These are phyloP conservation scores for Ischnus inquisitorius DNA, from an alignment of 2,888 invertebrate species.

Conservation along the genomic window DNA sequence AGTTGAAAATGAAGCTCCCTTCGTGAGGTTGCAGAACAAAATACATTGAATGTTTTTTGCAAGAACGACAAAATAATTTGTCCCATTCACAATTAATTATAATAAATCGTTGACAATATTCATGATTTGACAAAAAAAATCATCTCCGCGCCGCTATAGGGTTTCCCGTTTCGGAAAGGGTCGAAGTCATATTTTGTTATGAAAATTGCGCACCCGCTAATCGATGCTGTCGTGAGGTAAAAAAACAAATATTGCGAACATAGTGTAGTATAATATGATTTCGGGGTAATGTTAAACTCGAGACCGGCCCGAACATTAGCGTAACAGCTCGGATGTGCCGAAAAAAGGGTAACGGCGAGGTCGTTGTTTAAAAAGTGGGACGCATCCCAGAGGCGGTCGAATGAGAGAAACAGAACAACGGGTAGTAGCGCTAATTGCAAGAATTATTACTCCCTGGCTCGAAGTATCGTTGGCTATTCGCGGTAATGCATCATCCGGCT, in stretches of 20 bases:
- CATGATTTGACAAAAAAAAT: too few species aligned
- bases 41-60: too few species aligned
- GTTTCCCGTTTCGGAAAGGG: too few species aligned
- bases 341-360: background rate
- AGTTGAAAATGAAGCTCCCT: too few species aligned
- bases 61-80: too few species aligned
- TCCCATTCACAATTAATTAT: too few species aligned
- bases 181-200: background rate
- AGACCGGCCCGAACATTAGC: conserved; percentile 7
- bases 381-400: conserved; percentile 2
- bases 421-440: conserved; percentile 51
- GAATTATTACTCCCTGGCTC: conserved; percentile 40
- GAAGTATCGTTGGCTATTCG: conserved; percentile 53
- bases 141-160: too few species aligned
- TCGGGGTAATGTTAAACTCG: background rate
- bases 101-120: too few species aligned
- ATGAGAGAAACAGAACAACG: conserved; percentile 25
- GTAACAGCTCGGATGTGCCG: background rate
- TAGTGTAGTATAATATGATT: background rate
- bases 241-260: background rate
- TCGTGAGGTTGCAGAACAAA: too few species aligned
- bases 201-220: background rate
- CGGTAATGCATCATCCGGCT: conserved; percentile 43
- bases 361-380: conserved; percentile 23
- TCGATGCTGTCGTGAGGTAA: background rate